These are phyloP conservation scores for Vespertilio murinus DNA, from an alignment of 2,797 vertebrate genomes.

Conservation along the genomic window DNA sequence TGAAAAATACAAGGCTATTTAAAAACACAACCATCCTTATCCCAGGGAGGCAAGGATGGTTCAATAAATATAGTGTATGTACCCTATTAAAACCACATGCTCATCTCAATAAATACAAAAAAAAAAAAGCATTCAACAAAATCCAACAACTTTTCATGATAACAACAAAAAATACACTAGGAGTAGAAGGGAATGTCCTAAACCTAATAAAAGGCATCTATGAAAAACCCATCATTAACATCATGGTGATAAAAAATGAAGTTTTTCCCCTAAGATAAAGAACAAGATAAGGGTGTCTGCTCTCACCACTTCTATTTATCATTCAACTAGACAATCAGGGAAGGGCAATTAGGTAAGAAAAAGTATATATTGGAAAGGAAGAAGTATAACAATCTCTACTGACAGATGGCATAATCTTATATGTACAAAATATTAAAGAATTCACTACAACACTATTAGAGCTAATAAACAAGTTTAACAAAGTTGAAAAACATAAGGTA, in stretches of 20 bases:
- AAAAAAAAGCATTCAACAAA: conserved; percentile 4
- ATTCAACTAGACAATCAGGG: not conserved
- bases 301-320: not conserved
- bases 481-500: not conserved
- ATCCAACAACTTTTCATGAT: not conserved
- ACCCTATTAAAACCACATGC: not conserved
- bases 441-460: not conserved
- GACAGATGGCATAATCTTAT: not conserved
- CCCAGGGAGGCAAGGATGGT: not conserved
- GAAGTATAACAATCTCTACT: not conserved
- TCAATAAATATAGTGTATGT: not conserved
- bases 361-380: not conserved
- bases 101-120: not conserved
- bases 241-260: not conserved
- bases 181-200: not conserved
- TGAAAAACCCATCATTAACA: not conserved
- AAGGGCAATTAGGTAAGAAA: not conserved
- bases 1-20: not conserved
- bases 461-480: not conserved
- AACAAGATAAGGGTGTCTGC: not conserved
- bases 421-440: not conserved
- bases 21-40: not conserved
- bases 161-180: not conserved
- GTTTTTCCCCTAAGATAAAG: not conserved
- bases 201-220: not conserved